phyloP scores from a whole-genome alignment of 1,140 invertebrate species.

The Branchinecta lynchi region DNA sequence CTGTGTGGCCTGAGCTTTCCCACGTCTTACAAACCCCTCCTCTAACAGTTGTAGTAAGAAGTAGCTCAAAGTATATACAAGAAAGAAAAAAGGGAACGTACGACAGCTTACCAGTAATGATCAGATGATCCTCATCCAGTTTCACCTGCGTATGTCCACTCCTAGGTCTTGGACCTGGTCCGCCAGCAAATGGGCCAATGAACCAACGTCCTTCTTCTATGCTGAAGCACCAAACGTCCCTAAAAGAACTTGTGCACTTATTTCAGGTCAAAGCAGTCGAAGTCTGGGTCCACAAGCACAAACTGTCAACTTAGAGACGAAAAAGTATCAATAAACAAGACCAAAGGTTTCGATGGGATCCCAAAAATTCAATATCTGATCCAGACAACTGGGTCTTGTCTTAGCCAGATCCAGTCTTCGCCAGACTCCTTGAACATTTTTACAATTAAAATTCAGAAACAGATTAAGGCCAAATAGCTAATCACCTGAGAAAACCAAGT shows the following conservation, averaged over 20 bases:
- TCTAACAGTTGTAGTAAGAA: not conserved
- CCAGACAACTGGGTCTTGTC: no score
- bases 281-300: no score
- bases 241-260: not conserved
- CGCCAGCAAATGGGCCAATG: not conserved
- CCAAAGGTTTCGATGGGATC: no score
- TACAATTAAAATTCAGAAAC: no score
- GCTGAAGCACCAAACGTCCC: not conserved
- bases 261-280: no score
- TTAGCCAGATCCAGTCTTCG: no score
- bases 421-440: no score
- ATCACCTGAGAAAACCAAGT: no score
- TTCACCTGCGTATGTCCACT: not conserved
- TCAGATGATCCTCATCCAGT: not conserved
- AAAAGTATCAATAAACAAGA: no score
- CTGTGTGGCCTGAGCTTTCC: not conserved
- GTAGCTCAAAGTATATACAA: not conserved
- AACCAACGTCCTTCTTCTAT: not conserved
- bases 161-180: not conserved
- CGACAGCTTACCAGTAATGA: not conserved
- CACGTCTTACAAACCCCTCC: not conserved
- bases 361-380: no score
- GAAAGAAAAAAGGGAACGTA: not conserved
- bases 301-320: no score
- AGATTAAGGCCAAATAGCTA: no score